Evolutionary conservation across 2,797 vertebrate genomes (phyloP).

Genomic region (Propithecus deckenii): DNA sequence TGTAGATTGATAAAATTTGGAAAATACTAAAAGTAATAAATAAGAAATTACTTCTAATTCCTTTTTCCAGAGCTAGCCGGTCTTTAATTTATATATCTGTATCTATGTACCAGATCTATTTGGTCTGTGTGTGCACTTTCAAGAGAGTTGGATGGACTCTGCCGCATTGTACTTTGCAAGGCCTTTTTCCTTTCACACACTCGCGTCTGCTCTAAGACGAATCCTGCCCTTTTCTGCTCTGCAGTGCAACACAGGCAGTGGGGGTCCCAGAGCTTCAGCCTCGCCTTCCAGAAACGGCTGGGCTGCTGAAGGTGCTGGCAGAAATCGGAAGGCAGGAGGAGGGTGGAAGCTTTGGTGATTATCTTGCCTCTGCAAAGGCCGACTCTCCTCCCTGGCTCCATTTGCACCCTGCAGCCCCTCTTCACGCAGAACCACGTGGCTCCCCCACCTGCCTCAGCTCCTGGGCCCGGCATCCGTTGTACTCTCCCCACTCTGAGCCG

Average conservation of each 20-base stretch:
- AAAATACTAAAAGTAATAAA: not conserved
- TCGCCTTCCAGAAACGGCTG: not conserved
- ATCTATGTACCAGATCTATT: too few species aligned
- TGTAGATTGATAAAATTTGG: not conserved
- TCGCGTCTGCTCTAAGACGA: not conserved
- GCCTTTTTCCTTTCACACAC: not conserved
- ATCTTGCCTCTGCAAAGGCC: accelerated
- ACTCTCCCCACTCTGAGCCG: not conserved
- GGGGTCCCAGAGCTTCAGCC: not conserved
- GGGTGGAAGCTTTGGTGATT: not conserved
- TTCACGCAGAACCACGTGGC: not conserved
- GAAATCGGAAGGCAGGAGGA: not conserved
- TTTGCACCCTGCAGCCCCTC: not conserved
- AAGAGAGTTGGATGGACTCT: not conserved
- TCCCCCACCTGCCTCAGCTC: not conserved
- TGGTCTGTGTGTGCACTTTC: not conserved
- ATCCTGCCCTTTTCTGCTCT: not conserved
- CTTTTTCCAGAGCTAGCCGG: not conserved
- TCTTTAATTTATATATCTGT: not conserved
- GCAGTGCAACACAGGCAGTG: accelerated
- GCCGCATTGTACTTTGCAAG: not conserved
- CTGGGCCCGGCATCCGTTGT: accelerated
- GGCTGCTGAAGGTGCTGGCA: accelerated
- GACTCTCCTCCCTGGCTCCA: not conserved
- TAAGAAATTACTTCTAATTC: not conserved